A percentile compares a stretch with the other conserved stretches of the same genome.
Evolutionary conservation across 2,113 vertebrate species (phyloP).

Genomic region (Eudyptes chrysolophus): DNA sequence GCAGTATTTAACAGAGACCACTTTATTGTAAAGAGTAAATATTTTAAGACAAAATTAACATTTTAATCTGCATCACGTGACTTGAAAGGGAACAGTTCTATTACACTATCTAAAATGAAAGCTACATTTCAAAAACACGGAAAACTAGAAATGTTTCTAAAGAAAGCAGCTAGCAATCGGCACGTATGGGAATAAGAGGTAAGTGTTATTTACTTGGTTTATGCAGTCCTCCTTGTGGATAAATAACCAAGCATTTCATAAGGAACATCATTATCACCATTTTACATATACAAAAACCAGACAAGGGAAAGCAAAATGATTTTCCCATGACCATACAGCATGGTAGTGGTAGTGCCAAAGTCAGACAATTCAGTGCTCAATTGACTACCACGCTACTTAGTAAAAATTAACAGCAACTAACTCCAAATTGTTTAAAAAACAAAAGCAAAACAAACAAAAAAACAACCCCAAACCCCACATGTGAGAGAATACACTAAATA

Average conservation of each 20-base stretch:
- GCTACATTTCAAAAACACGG: background rate
- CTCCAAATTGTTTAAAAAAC: background rate
- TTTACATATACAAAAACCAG: background rate
- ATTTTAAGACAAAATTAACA: background rate
- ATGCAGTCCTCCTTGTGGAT: background rate
- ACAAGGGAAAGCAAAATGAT: background rate
- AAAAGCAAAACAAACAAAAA: too few relatives aligned
- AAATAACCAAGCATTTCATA: background rate
- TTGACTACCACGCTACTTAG: background rate
- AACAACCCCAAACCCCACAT: background rate
- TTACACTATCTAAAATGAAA: background rate
- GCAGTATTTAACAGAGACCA: background rate
- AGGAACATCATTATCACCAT: background rate
- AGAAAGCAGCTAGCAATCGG: background rate
- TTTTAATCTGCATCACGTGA: background rate
- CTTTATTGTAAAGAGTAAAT: background rate
- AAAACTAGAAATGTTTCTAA: background rate
- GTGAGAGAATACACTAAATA: background rate
- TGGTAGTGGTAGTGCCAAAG: background rate
- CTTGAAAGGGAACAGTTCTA: background rate
- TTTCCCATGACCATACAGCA: background rate
- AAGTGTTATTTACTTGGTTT: background rate
- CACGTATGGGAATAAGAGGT: background rate
- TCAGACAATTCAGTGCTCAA: background rate
- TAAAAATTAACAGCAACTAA: background rate